Conservation (phyloP, 2,888 invertebrate genomes). For the Athalia circularis region DNA sequence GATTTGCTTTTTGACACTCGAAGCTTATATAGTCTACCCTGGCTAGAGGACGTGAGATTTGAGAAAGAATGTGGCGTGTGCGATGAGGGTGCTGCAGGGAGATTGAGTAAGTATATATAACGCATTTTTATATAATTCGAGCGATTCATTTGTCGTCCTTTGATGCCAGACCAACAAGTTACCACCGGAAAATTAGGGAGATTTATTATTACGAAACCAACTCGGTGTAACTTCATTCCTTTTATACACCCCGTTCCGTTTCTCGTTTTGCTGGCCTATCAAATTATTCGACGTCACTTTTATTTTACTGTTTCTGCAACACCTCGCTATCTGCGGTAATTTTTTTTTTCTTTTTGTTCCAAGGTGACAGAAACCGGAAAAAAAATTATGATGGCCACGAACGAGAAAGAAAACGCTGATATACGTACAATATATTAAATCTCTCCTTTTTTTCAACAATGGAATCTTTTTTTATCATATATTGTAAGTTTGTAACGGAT, state of each 20-base stretch:
- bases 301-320: constrained; percentile 8
- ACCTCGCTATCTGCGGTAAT: background rate
- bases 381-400: too few species aligned
- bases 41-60: too few species aligned
- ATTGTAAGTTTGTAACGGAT: too few species aligned
- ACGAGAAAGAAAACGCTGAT: too few species aligned
- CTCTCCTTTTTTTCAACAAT: too few species aligned
- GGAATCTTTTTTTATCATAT: too few species aligned
- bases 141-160: constrained; percentile 69
- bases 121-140: constrained; percentile 51
- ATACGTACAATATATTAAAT: too few species aligned
- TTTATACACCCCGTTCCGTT: background rate
- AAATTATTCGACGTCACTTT: background rate
- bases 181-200: constrained; percentile 64
- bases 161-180: constrained; percentile 61
- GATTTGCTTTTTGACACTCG: background rate
- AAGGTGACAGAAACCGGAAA: background rate
- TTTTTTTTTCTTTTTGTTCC: background rate
- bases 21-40: too few species aligned
- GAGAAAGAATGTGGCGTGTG: too few species aligned
- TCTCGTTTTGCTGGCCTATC: constrained; percentile 21
- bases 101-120: background rate
- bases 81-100: too few species aligned
- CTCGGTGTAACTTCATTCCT: constrained; percentile 23
- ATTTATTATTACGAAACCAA: constrained; percentile 58